These are phyloP conservation scores for Cygnus olor DNA, from an alignment of 2,797 vertebrate species.

Conservation along the genomic window DNA sequence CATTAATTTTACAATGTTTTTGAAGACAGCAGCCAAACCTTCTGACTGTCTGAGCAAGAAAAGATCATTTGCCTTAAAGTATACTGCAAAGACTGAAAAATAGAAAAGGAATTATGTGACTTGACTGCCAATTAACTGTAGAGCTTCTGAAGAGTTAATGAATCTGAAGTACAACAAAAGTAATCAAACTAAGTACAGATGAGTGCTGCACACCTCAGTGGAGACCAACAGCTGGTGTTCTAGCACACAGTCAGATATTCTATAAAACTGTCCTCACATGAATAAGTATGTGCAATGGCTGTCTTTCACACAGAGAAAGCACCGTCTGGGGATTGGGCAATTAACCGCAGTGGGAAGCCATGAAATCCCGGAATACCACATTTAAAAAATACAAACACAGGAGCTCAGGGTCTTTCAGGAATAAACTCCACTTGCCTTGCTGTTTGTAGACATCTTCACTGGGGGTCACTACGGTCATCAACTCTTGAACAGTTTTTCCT, in stretches of 20 bases:
- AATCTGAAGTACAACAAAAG: slow-evolving; percentile 41
- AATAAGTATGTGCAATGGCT: slow-evolving; percentile 44
- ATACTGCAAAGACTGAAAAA: not conserved
- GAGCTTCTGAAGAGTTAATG: slow-evolving; percentile 38
- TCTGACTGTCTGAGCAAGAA: not conserved
- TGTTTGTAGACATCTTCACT: not conserved
- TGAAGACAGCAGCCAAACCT: not conserved
- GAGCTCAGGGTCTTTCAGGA: not conserved
- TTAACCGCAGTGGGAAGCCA: slow-evolving; percentile 7
- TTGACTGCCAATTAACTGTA: not conserved
- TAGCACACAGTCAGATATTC: slow-evolving; percentile 42
- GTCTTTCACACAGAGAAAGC: slow-evolving; percentile 25
- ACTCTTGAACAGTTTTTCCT: not conserved
- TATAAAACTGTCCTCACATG: slow-evolving; percentile 61
- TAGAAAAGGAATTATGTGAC: not conserved
- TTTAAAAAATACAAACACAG: not conserved
- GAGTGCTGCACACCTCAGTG: slow-evolving; percentile 62
- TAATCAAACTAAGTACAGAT: slow-evolving; percentile 64
- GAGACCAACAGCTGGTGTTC: slow-evolving; percentile 58
- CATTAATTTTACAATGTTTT: not conserved
- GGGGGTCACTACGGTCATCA: not conserved
- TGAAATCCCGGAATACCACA: not conserved
- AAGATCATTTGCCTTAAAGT: not conserved
- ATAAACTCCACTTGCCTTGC: not conserved
- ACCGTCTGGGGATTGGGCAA: slow-evolving; percentile 31